A percentile compares a stretch with the other conserved stretches of the same genome.
These are phyloP conservation scores for Orycteropus afer DNA, from an alignment of 2,113 vertebrate species.

Conservation along the genomic window DNA sequence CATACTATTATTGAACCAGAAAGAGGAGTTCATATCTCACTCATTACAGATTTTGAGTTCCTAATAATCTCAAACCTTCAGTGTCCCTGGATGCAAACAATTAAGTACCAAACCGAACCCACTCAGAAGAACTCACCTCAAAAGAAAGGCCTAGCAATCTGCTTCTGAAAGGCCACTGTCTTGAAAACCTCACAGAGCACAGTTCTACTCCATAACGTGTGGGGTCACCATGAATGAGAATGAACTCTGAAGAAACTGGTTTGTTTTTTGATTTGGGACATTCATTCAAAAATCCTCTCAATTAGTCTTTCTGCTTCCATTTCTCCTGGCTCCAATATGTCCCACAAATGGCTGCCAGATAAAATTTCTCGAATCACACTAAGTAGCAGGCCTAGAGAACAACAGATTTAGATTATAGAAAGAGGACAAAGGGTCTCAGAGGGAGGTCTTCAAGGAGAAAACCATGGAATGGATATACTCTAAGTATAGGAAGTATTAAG, in stretches of 20 bases:
- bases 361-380: constrained; percentile 26
- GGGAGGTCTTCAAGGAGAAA: background rate
- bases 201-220: background rate
- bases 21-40: background rate
- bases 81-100: too few relatives aligned
- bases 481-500: background rate
- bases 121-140: background rate
- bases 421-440: background rate
- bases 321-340: background rate
- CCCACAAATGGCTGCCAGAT: constrained; percentile 6
- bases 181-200: background rate
- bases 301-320: background rate
- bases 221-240: background rate
- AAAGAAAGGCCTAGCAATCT: background rate
- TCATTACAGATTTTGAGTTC: background rate
- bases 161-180: background rate
- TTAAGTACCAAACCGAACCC: background rate
- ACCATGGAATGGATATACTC: background rate
- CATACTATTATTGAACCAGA: background rate
- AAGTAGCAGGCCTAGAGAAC: background rate
- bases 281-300: background rate
- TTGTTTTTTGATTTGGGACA: background rate
- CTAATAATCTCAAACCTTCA: background rate
- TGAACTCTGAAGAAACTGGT: background rate
- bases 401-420: constrained; percentile 17